Base-by-base conservation (phyloP, 2,888 invertebrate species). In the Hesperia comma region DNA sequence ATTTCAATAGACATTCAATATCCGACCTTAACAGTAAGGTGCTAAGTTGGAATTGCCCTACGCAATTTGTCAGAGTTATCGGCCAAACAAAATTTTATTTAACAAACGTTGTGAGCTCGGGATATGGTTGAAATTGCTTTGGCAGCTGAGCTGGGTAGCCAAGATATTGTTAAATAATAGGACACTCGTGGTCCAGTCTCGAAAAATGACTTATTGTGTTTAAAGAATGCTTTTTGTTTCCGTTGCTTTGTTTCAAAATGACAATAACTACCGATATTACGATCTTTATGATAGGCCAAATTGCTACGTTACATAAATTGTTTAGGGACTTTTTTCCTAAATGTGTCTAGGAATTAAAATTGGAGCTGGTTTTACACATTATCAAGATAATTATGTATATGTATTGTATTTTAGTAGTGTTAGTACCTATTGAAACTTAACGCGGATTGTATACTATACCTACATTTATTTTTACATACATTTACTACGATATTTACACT, bases 171-270 rank as follows among this genome's bases (percentile, higher is more conserved):
- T 66, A 60, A 66, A 66, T 66, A 66, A 66, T 66, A 66, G 46
- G 60, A 66, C 66, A 66, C 66, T 51, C 54, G 66, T 43, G 54
- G 66, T 66, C 66, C 66, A 46, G 60, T 66, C 66, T 60, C 58
- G 66, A 66, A 66, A 66, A 66, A 66, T 66, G 60, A 66, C 66
- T 66, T 66, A 66, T 66, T 66, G 66, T 66, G 60, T 60, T 66
- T 66, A 66, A 66, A 66, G 66, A 66, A 66, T 66, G 60, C 66
- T 66, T 66, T 60, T 66, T 60, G 46, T 60, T 66, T 60, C 60
- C 54, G 46, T 66, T 60, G 21, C 66, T 66, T 66, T 66, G 66
- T 66, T 21, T 66, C 60, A 64, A 58, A 57, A 58, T 58, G 37
- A 53, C 17, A 43, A 60, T 54, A 60, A 60, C 32, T 60, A 54